Evolutionary conservation across 2,888 invertebrate genomes (phyloP), one percentile per base, ranked within the genome.

Genomic region (Aplocera efformata): DNA sequence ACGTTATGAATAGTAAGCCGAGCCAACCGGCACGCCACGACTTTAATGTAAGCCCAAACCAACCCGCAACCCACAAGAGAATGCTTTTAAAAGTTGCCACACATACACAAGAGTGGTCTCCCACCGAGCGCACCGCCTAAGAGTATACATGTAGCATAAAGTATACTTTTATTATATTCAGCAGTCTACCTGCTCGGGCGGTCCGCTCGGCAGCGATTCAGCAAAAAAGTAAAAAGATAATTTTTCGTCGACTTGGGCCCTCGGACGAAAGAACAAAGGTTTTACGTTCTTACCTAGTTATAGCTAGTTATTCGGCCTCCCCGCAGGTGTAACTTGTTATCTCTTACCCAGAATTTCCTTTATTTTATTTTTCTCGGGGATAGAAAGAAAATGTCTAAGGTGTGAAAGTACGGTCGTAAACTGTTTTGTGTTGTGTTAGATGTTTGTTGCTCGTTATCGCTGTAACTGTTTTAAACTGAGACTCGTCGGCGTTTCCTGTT

Each of bases 191-290:
- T 84, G 84, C 74, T 71, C 75, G 64, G 63, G 58, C 65, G 66
- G 76, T 63, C 64, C 71, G 70, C 68, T 58, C 63, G 72, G 70
- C 71, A 71, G 69, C 76, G 68, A 74, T 72, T 75, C 76, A 60
- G 77, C 79, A 82, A 82, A 85, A 76, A 82, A 76, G 72, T 70
- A 80, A 83, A 85, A 81, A 82, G 79, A 80, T 78, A 81, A 79
- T 79, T 80, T 82, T 83, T 76, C 76, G 83, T 74, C 64, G 72
- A 79, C 72, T 67, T 73, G 70, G 58, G 68, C 65, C 46, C 72
- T 68, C 68, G 63, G 64, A 64, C 72, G 73, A 75, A 79, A 77
- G 82, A 83, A 85, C 82, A 84, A 85, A 84, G 83, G 77, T 72
- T 75, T 73, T 73, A 72, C 67, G 63, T 64, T 70, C 62, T 76